phyloP scores from a whole-genome alignment of 2,797 vertebrate genomes.

The Myotis planiceps region DNA sequence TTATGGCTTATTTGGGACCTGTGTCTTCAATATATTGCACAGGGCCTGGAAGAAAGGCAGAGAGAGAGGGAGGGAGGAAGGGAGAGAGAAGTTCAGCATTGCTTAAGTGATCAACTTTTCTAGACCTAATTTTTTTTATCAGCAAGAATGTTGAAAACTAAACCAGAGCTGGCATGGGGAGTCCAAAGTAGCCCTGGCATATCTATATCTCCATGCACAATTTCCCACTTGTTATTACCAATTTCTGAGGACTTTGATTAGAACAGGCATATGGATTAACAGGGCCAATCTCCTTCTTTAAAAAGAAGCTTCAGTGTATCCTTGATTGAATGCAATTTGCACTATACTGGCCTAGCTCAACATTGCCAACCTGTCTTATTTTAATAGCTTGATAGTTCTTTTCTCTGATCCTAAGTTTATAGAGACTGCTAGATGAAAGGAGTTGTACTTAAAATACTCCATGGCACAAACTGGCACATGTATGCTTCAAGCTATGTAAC shows the following conservation, averaged over 20 bases:
- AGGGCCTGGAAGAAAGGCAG: not conserved
- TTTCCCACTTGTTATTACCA: not conserved
- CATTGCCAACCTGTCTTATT: not conserved
- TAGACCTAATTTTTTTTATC: not conserved
- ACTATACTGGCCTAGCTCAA: not conserved
- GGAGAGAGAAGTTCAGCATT: not conserved
- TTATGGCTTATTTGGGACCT: not conserved
- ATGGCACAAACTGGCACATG: not conserved
- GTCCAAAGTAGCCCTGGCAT: not conserved
- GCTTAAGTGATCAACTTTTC: not conserved
- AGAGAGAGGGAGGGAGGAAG: not conserved
- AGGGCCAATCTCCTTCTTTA: not conserved
- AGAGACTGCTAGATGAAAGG: not conserved
- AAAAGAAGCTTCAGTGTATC: not conserved
- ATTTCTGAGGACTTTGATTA: not conserved
- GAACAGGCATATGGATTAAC: not conserved
- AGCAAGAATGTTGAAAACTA: conserved; percentile 3
- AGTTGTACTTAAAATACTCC: not conserved
- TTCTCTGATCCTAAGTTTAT: not conserved
- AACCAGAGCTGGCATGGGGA: not conserved
- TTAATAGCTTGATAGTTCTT: not conserved
- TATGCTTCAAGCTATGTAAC: not conserved
- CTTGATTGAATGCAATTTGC: not conserved
- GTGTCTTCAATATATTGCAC: not conserved
- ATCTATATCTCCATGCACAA: not conserved